Evolutionary conservation across 2,113 vertebrate species (phyloP), one percentile per base, ranked within the genome.

Genomic region (Oxyruncus cristatus): DNA sequence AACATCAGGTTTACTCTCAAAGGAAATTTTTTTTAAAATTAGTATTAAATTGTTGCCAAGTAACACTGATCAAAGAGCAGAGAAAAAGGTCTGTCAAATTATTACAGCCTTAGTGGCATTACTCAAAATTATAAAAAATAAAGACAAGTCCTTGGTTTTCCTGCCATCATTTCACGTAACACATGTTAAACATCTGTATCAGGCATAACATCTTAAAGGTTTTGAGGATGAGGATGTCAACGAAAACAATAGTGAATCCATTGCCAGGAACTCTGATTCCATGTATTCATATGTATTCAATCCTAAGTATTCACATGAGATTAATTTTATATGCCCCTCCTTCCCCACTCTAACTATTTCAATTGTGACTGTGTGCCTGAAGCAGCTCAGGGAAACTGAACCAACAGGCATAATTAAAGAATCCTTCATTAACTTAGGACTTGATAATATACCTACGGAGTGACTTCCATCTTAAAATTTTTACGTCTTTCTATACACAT

Each of bases 181-280:
- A 92, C 32, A 39, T 76, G 89, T 68, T 82, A 47, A 91, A 95
- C 92, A 95, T 92, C 91, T 87, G 86, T 81, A 94, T 84, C 56
- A 33, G 53, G 88, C 83, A 46, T 37, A 92, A 86, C 70, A 93
- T 94, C 87, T 88, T 79, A 72, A 87, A 91, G 46, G 66, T 93
- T 84, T 68, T 79, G 94, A 97, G 62, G 66, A 95, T 91, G 91
- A 96, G 91, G 94, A 94, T 96, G 88, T 94, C 59, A 85, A 65
- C 0, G 58, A 96, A 96, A 97, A 96, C 96, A 96, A 97, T 96
- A 95, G 86, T 26, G 83, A 89, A 73, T 79, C 62, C 56, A 49
- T 11, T 93, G 88, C 97, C 94, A 97, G 81, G 70, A 94, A 88
- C 70, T 93, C 68, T 41, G 80, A 95, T 86, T 95, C 63, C 84